Conservation (phyloP, 2,113 vertebrate genomes). For the Corythornis madagascariensis region DNA sequence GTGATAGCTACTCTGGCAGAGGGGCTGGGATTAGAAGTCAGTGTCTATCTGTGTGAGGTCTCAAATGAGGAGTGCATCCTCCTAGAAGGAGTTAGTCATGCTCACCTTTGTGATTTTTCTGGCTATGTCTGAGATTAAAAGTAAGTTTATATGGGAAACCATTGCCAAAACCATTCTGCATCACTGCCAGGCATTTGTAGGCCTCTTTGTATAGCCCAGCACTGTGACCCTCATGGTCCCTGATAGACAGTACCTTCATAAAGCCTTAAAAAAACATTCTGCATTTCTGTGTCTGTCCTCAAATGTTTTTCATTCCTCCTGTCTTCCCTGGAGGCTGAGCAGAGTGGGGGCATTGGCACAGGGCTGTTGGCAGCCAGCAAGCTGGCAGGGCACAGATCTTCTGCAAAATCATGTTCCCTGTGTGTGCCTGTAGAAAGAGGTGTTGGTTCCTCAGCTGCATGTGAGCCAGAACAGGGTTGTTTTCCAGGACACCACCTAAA, state of each 20-base stretch:
- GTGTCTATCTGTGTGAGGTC: neutral
- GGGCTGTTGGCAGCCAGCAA: rapidly evolving
- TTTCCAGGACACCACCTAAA: neutral
- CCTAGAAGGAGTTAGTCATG: neutral
- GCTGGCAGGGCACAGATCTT: neutral
- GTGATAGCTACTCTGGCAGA: rapidly evolving
- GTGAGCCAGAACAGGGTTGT: neutral
- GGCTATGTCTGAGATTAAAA: neutral
- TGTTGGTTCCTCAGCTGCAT: neutral
- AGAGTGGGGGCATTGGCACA: neutral
- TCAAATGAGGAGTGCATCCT: rapidly evolving
- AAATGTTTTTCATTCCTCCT: neutral
- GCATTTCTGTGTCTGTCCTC: neutral
- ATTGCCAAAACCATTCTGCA: neutral
- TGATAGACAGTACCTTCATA: neutral
- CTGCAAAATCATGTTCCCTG: neutral
- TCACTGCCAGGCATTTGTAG: neutral
- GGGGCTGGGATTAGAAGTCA: neutral
- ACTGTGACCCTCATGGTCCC: neutral
- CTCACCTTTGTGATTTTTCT: neutral
- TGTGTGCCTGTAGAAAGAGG: rapidly evolving
- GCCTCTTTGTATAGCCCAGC: neutral
- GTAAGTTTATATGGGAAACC: neutral
- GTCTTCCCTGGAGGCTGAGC: neutral
- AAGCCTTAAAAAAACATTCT: neutral